Evolutionary conservation across 2,113 vertebrate species (phyloP).

Genomic region (Myotis lucifugus): DNA sequence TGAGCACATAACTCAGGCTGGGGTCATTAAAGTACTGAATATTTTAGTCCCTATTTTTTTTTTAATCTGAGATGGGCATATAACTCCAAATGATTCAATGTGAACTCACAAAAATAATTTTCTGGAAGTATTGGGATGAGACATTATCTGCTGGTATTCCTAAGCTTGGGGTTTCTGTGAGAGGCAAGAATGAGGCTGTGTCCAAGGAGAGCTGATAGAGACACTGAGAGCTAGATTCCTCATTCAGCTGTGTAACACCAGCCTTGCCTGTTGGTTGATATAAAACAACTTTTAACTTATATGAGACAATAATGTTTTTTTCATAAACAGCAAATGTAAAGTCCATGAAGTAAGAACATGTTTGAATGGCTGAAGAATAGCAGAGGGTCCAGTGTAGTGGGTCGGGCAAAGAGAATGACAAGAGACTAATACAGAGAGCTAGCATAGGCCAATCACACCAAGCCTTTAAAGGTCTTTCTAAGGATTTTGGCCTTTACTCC

Average conservation of each 20-base stretch:
- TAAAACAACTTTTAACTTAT: not conserved
- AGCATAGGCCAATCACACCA: not conserved
- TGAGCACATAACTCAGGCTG: not conserved
- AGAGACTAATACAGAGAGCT: not conserved
- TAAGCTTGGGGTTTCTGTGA: not conserved
- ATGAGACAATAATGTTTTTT: not conserved
- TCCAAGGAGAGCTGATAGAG: not conserved
- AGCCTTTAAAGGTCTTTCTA: not conserved
- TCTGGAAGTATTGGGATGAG: not conserved
- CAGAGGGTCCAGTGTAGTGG: not conserved
- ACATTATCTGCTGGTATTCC: not conserved
- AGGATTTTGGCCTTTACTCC: not conserved
- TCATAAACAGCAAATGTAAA: not conserved
- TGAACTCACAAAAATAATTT: not conserved
- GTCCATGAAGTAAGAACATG: not conserved
- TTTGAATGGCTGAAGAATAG: not conserved
- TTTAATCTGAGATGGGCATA: not conserved
- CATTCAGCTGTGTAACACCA: not conserved
- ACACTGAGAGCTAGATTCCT: not conserved
- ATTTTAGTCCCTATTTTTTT: not conserved
- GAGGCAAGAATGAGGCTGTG: no score
- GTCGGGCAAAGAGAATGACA: not conserved
- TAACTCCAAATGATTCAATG: not conserved
- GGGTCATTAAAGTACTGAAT: not conserved
- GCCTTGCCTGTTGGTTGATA: not conserved